Conservation (phyloP, 2,888 invertebrate species). For the Polymixis flavicincta region DNA sequence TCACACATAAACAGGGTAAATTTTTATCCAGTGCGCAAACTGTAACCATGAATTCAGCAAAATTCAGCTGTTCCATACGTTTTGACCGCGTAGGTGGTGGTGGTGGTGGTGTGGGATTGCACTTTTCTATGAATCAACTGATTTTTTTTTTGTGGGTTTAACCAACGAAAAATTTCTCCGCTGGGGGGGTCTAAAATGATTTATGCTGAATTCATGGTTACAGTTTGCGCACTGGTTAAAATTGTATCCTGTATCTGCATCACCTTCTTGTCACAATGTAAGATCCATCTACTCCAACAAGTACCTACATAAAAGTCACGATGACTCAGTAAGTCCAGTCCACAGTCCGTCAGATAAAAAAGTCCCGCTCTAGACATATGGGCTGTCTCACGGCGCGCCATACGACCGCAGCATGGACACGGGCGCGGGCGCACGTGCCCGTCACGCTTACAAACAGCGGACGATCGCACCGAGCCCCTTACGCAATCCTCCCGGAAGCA, state of each 20-base stretch:
- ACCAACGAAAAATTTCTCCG: too few species aligned
- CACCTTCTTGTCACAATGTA: slow-evolving; percentile 1
- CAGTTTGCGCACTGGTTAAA: too few species aligned
- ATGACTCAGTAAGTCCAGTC: slow-evolving; percentile 39
- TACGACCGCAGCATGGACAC: slow-evolving; percentile 42
- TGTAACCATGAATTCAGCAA: too few species aligned
- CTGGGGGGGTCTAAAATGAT: too few species aligned
- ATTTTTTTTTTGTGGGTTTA: too few species aligned
- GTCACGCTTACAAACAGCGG: slow-evolving; percentile 41
- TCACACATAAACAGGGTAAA: too few species aligned
- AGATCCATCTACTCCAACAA: background rate
- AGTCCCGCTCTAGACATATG: slow-evolving; percentile 21
- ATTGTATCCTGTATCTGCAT: background rate
- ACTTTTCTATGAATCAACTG: too few species aligned
- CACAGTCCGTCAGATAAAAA: slow-evolving; percentile 36
- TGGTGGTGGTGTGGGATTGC: too few species aligned
- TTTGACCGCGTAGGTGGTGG: too few species aligned
- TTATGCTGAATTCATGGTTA: too few species aligned
- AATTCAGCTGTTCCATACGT: too few species aligned
- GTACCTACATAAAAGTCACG: background rate
- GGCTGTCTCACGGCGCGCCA: slow-evolving; percentile 20
- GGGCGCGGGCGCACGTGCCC: slow-evolving; percentile 43
- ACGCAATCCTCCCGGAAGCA: slow-evolving; percentile 58
- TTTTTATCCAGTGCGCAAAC: too few species aligned
- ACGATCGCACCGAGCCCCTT: slow-evolving; percentile 36